Base-by-base conservation (phyloP, 2,888 invertebrate genomes). In the Anaspis maculata region DNA sequence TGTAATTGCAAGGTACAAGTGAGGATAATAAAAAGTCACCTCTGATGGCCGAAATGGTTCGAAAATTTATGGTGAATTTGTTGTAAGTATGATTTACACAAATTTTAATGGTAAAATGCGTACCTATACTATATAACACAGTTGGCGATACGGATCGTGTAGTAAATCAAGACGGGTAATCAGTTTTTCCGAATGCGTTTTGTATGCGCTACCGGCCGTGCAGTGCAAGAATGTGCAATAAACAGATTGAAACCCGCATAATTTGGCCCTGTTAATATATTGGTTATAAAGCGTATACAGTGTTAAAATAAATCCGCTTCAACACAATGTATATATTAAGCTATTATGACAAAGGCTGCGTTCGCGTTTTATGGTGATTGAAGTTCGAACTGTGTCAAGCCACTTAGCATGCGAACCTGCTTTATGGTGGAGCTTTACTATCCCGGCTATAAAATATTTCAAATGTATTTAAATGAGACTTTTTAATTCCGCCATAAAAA, bases 401-500 rank as follows among this genome's bases (percentile, higher is more conserved):
- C 54, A 56, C 58, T 59, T 61, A 58, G 56, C 57, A 57, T 60
- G 55, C 56, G 50, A 56, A 54, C 54, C 51, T 48, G 46, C 46
- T 60, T 61, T 62, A 60, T 54, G 56, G 55, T 53, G 51, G 50
- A 45, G 51, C 54, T 61, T 61, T 61, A 61, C 54, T 56, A 55
- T 59, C 54, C n/a, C 46, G 46, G 49, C 52, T 54, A 51, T 61
- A 61, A 61, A 61, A 58, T 54, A 59, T 59, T 59, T 56, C 48
- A 52, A 61, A 60, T 53, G 57, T 59, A 60, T 61, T 60, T 60
- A 60, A 61, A 62, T 58, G 60, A 57, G 59, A 58, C 57, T 60
- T 61, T n/a, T 61, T 61, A 61, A 59, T 60, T 61, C 58, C 55
- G 48, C 51, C 60, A 54, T 61, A 61, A 61, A 58, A 58, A 59